These are phyloP conservation scores for Molossus alvarezi DNA, from an alignment of 2,797 vertebrate species.

Conservation along the genomic window DNA sequence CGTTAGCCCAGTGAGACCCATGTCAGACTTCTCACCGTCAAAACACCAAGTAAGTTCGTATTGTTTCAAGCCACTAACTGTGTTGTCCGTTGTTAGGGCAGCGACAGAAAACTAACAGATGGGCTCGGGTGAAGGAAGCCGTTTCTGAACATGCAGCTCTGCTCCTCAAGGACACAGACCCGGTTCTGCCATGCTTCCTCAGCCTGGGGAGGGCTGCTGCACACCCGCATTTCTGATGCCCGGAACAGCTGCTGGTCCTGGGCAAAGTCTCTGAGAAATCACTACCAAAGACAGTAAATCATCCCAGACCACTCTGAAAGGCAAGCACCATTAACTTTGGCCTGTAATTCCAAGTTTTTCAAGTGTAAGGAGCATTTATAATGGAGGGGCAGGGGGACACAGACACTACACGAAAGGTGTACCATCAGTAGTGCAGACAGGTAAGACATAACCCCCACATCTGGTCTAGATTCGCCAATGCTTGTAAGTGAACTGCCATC, in stretches of 20 bases:
- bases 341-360: constrained; percentile 4
- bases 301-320: neutral
- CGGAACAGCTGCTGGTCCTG: neutral
- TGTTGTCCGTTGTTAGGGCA: neutral
- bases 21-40: neutral
- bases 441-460: neutral
- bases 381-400: neutral
- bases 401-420: neutral
- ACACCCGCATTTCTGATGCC: neutral
- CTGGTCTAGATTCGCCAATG: constrained; percentile 8
- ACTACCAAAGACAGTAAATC: neutral
- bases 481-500: neutral
- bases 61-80: neutral
- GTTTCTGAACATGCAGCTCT: neutral
- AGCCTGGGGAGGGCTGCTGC: neutral
- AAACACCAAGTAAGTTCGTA: neutral
- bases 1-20: neutral
- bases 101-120: neutral
- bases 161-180: neutral
- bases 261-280: constrained; percentile 30
- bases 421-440: neutral
- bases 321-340: constrained; percentile 46
- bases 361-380: constrained; percentile 29
- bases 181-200: neutral
- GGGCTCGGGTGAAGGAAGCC: neutral